Evolutionary conservation across 2,113 vertebrate genomes (phyloP).

Genomic region (Leptodactylus fuscus): DNA sequence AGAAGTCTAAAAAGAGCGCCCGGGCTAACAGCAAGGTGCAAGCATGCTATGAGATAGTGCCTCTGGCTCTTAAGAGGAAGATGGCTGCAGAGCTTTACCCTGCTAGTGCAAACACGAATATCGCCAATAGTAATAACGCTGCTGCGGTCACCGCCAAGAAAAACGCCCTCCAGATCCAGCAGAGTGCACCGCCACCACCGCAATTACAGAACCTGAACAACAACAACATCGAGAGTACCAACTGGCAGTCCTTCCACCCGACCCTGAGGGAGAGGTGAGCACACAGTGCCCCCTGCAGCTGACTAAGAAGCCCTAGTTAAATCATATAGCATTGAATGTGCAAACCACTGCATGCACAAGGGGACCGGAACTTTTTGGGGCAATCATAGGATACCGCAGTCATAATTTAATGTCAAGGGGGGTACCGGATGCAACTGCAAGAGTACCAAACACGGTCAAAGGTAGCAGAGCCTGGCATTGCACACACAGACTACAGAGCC

Average conservation of each 20-base stretch:
- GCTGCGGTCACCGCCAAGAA: constrained; percentile 75
- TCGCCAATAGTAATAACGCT: constrained; percentile 75
- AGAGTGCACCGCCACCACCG: constrained; percentile 73
- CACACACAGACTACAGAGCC: not conserved
- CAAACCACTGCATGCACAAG: not conserved
- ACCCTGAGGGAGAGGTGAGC: constrained; percentile 92
- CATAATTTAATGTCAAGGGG: not conserved
- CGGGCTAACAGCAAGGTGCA: constrained; percentile 76
- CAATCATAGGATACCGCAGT: not conserved
- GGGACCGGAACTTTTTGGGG: not conserved
- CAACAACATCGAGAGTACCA: constrained; percentile 87
- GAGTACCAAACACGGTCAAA: not conserved
- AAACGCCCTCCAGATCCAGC: constrained; percentile 73
- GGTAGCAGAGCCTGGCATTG: not conserved
- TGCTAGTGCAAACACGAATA: constrained; percentile 76
- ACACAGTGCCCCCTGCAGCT: constrained; percentile 43
- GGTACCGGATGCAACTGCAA: not conserved
- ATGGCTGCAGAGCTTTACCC: constrained; percentile 94
- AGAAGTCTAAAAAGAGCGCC: constrained; percentile 84
- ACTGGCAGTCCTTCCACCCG: constrained; percentile 89
- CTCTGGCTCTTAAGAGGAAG: constrained; percentile 83
- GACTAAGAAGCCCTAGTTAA: too few species aligned
- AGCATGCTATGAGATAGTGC: constrained; percentile 82
- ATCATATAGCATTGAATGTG: not conserved
- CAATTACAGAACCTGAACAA: constrained; percentile 88